Conservation (phyloP, 1,140 invertebrate genomes). For the Drosophila willistoni region DNA sequence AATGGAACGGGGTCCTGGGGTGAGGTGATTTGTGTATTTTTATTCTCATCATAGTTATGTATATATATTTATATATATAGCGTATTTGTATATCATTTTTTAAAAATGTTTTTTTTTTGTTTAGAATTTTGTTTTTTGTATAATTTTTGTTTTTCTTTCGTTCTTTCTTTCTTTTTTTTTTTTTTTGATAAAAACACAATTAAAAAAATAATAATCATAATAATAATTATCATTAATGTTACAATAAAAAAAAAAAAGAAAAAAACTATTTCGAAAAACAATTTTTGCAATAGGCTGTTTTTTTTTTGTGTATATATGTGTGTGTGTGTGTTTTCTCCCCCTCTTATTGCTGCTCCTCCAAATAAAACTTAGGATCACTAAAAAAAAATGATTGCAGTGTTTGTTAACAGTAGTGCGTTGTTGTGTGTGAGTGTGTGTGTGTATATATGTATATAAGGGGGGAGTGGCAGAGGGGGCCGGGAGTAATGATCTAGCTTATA, state of each 20-base stretch:
- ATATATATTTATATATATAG: conserved; percentile 29
- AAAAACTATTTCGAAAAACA: conserved; percentile 2
- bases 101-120: conserved; percentile 47
- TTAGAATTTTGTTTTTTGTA: conserved; percentile 20
- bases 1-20: background rate
- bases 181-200: conserved; percentile 35
- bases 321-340: conserved; percentile 8
- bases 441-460: background rate
- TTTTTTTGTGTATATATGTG: too few relatives aligned
- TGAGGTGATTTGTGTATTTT: conserved; percentile 15
- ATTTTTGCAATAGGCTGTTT: background rate
- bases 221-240: conserved; percentile 33
- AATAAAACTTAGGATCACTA: conserved; percentile 24
- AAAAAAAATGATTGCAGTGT: conserved; percentile 1
- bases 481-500: conserved; percentile 75
- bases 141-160: background rate
- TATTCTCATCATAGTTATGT: conserved; percentile 28
- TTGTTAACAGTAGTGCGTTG: background rate
- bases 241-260: conserved; percentile 53
- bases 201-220: conserved; percentile 53
- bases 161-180: conserved; percentile 5
- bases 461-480: conserved; percentile 7
- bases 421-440: background rate
- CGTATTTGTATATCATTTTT: conserved; percentile 48
- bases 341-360: conserved; percentile 9